Percentiles rank a stretch among this genome's conserved stretches.
These are phyloP conservation scores for Diabrotica undecimpunctata DNA, from an alignment of 1,140 invertebrate species.

Conservation along the genomic window DNA sequence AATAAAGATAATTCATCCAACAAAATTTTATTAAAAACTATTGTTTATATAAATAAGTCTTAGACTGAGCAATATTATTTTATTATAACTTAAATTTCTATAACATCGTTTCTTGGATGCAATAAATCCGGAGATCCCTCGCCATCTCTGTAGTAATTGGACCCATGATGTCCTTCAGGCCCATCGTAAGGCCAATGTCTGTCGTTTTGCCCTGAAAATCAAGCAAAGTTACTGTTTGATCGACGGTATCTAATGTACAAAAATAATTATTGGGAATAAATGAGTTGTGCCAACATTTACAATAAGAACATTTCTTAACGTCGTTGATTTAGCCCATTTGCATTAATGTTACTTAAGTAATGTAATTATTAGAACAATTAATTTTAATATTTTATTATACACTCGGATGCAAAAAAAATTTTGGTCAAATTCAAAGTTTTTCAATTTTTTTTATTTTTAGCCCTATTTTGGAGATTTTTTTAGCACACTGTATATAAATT, in stretches of 20 bases:
- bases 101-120: slow-evolving; percentile 46
- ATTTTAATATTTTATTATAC: too few species aligned
- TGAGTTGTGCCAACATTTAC: not conserved
- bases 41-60: too few species aligned
- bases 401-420: too few species aligned
- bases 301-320: not conserved
- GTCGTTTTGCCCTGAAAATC: slow-evolving; percentile 38
- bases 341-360: not conserved
- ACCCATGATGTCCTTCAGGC: not conserved
- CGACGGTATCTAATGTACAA: not conserved
- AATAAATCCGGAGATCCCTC: slow-evolving; percentile 15
- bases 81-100: too few species aligned
- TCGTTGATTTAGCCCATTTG: not conserved
- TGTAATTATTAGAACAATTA: not conserved
- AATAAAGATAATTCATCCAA: too few species aligned
- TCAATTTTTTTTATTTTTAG: too few species aligned
- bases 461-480: too few species aligned
- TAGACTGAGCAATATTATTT: too few species aligned
- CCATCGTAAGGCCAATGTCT: slow-evolving; percentile 31
- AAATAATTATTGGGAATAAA: not conserved
- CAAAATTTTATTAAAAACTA: too few species aligned
- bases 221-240: not conserved
- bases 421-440: too few species aligned
- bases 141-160: slow-evolving; percentile 5
- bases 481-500: too few species aligned